Conservation (phyloP, 1,140 invertebrate genomes). For the Drosophila micromelanica region DNA sequence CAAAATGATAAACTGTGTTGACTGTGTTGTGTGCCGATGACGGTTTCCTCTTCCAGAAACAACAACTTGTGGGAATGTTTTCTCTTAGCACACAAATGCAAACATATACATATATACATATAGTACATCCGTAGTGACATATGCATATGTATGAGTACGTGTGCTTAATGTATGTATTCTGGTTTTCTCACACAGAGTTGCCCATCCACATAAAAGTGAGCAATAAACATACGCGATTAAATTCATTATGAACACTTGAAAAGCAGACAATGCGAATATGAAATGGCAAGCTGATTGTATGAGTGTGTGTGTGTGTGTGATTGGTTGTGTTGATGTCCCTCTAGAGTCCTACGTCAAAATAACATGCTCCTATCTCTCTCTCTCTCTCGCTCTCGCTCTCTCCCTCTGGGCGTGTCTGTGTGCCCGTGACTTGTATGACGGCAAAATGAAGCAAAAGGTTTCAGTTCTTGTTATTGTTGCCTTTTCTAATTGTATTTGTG, state of each 20-base stretch:
- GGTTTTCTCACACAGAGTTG: background rate
- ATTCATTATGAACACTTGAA: conserved; percentile 81
- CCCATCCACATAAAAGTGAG: conserved; percentile 59
- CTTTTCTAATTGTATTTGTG: conserved; percentile 46
- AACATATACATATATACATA: background rate
- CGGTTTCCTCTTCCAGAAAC: conserved; percentile 21
- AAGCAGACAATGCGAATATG: conserved; percentile 68
- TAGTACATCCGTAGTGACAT: too few relatives aligned
- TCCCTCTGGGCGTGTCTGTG: background rate
- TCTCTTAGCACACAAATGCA: background rate
- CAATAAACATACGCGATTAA: conserved; percentile 82
- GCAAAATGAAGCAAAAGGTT: conserved; percentile 42
- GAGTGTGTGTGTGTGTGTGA: conserved; percentile 30
- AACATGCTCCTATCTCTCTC: background rate
- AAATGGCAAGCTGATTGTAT: conserved; percentile 71
- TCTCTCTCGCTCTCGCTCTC: background rate
- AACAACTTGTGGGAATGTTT: conserved; percentile 56
- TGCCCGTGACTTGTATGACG: conserved; percentile 39
- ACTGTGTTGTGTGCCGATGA: conserved; percentile 8
- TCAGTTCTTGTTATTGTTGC: conserved; percentile 42
- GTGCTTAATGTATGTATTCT: too few relatives aligned
- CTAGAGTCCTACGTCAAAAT: conserved; percentile 19
- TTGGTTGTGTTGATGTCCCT: conserved; percentile 39
- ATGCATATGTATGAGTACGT: conserved; percentile 10
- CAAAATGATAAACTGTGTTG: conserved; percentile 66